These are phyloP conservation scores for Mystacornis crossleyi DNA, from an alignment of 2,113 vertebrate species.

Conservation along the genomic window DNA sequence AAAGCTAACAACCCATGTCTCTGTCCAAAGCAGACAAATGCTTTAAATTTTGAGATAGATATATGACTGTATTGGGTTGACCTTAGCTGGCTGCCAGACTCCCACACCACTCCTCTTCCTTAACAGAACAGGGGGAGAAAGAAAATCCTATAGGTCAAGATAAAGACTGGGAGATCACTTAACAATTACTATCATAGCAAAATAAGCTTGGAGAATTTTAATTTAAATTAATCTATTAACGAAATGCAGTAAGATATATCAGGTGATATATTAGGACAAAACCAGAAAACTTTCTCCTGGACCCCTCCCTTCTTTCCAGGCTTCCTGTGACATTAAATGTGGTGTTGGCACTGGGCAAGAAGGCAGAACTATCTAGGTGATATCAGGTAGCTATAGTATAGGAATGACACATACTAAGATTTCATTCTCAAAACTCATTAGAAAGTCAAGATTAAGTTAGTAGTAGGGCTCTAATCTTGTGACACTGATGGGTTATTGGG, in stretches of 20 bases:
- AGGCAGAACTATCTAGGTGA: neutral
- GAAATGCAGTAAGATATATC: neutral
- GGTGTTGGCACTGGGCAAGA: neutral
- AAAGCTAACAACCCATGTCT: neutral
- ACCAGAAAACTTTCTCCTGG: neutral
- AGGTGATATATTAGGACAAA: neutral
- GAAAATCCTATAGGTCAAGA: neutral
- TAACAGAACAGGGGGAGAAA: rapidly evolving
- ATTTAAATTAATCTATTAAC: neutral
- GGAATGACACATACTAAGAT: neutral
- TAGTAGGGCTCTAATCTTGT: neutral
- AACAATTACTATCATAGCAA: neutral
- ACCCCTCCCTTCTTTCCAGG: neutral
- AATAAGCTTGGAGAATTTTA: neutral
- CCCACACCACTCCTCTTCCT: neutral
- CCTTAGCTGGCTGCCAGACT: neutral
- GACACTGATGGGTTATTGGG: neutral
- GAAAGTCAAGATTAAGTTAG: neutral
- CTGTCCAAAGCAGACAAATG: neutral
- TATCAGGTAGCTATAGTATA: neutral
- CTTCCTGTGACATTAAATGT: neutral
- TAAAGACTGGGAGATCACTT: neutral
- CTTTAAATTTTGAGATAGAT: neutral
- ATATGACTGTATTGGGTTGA: neutral
- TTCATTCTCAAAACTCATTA: neutral